phyloP scores from a whole-genome alignment of 2,113 vertebrate species.

The Siniperca knerii region DNA sequence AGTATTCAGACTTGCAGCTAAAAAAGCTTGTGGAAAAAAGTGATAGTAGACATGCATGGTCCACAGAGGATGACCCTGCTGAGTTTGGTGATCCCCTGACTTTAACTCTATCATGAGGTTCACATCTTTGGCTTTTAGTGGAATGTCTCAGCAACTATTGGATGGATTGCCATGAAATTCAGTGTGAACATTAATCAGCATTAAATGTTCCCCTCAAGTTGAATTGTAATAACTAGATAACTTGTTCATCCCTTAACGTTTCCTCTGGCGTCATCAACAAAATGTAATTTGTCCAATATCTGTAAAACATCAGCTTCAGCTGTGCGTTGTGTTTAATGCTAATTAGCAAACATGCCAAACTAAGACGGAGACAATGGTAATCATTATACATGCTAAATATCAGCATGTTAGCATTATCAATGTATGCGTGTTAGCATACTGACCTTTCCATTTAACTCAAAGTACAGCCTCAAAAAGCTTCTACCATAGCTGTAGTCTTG shows the following conservation, averaged over 20 bases:
- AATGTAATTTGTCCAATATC: background rate
- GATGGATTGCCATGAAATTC: background rate
- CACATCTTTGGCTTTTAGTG: background rate
- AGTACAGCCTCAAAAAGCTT: background rate
- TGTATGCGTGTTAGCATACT: background rate
- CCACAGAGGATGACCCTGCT: background rate
- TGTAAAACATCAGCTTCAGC: too few relatives aligned
- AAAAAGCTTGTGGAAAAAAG: constrained; percentile 26
- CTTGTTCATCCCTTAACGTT: background rate
- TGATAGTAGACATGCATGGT: background rate
- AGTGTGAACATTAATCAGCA: too few relatives aligned
- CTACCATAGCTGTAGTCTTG: background rate
- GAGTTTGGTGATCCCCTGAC: too few relatives aligned
- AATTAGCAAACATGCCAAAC: too few relatives aligned
- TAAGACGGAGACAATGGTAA: too few relatives aligned
- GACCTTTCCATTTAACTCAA: background rate
- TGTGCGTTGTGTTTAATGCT: too few relatives aligned
- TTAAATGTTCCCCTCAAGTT: background rate
- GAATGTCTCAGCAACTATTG: background rate
- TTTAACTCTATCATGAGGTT: too few relatives aligned
- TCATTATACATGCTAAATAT: too few relatives aligned
- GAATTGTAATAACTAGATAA: background rate
- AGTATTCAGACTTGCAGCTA: constrained; percentile 33
- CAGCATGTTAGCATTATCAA: too few relatives aligned
- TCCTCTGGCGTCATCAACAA: too few relatives aligned